Conservation (phyloP, 2,113 vertebrate species). For the Mirza zaza region DNA sequence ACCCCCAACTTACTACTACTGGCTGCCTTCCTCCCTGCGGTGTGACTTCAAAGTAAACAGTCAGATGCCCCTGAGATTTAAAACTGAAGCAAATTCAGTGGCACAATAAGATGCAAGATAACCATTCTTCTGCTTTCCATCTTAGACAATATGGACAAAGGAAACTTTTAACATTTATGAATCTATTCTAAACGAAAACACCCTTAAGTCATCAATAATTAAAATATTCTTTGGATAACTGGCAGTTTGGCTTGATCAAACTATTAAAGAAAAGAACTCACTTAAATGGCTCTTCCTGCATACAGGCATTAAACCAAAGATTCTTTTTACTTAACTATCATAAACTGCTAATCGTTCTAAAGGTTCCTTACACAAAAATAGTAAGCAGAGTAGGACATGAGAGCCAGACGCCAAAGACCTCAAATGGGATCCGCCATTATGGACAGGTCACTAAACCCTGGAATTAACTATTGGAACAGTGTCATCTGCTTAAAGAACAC, state of each 20-base stretch:
- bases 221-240: neutral
- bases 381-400: neutral
- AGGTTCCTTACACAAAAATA: neutral
- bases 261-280: neutral
- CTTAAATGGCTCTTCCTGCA: neutral
- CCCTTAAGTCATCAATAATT: neutral
- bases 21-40: neutral
- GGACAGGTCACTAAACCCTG: neutral
- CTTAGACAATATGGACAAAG: neutral
- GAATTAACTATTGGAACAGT: neutral
- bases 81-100: neutral
- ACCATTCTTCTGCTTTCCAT: neutral
- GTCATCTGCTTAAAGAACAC: neutral
- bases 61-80: neutral
- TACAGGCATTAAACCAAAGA: neutral
- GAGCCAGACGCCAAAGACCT: neutral
- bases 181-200: neutral
- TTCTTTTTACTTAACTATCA: neutral
- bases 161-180: neutral
- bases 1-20: no score
- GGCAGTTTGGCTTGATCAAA: no score
- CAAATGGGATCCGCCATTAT: neutral
- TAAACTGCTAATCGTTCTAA: neutral
- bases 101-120: neutral
- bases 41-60: neutral